Conservation (phyloP, 1,140 invertebrate species). For the Archegozetes longisetosus region DNA sequence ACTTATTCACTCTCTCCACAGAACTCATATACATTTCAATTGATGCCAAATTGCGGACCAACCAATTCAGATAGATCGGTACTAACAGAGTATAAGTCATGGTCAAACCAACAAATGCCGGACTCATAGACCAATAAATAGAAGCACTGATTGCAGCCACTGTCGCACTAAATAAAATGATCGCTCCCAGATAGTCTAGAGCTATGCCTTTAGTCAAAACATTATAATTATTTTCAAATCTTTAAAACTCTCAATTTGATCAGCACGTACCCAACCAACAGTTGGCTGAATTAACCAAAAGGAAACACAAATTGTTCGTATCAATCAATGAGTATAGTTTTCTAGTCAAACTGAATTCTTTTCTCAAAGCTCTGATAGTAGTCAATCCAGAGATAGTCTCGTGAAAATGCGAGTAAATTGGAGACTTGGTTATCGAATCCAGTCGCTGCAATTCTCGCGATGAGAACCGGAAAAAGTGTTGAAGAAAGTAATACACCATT, state of each 20-base stretch:
- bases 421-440: conserved; percentile 45
- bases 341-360: conserved; percentile 36
- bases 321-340: conserved; percentile 48
- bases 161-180: conserved; percentile 54
- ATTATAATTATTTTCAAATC: conserved; percentile 8
- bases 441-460: conserved; percentile 52
- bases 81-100: conserved; percentile 62
- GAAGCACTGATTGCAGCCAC: conserved; percentile 36
- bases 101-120: conserved; percentile 39
- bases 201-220: conserved; percentile 4
- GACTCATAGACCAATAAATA: conserved; percentile 22
- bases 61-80: conserved; percentile 54
- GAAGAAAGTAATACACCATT: conserved; percentile 45
- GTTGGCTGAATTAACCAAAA: conserved; percentile 58
- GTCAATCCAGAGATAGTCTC: conserved; percentile 49
- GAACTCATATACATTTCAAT: conserved; percentile 47
- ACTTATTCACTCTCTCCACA: conserved; percentile 45
- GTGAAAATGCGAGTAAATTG: conserved; percentile 50
- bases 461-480: conserved; percentile 50
- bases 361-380: conserved; percentile 47
- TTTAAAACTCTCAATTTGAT: conserved; percentile 35
- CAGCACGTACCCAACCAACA: conserved; percentile 58
- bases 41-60: conserved; percentile 42
- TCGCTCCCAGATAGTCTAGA: conserved; percentile 63
- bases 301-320: conserved; percentile 51